These are phyloP conservation scores for Prionailurus viverrinus DNA, from an alignment of 2,113 vertebrate species.

Conservation along the genomic window DNA sequence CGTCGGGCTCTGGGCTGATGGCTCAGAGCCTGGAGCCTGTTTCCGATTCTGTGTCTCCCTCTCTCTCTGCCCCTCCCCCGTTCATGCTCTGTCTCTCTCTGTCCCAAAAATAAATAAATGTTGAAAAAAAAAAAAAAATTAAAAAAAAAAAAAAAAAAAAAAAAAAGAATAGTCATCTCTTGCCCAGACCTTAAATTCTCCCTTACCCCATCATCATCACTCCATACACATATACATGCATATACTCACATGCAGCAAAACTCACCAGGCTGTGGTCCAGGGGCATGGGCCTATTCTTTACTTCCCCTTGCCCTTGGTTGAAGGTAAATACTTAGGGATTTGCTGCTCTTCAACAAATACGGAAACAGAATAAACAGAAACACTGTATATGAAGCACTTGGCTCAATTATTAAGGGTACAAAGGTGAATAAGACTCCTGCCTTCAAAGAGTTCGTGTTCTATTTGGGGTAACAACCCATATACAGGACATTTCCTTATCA, in stretches of 20 bases:
- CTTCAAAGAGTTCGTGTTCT: conserved; percentile 19
- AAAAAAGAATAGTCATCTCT: background rate
- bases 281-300: background rate
- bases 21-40: too few relatives aligned
- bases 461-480: background rate
- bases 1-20: too few relatives aligned
- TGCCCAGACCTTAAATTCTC: background rate
- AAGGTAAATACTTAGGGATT: conserved; percentile 44
- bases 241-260: background rate
- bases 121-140: too few relatives aligned
- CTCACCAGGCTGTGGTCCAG: background rate
- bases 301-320: background rate
- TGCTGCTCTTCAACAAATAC: conserved; percentile 21
- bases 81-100: too few relatives aligned
- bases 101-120: too few relatives aligned
- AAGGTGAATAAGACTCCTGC: background rate
- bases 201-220: background rate
- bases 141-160: too few relatives aligned
- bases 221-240: background rate
- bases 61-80: too few relatives aligned
- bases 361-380: background rate
- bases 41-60: too few relatives aligned
- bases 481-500: background rate
- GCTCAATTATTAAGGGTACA: background rate
- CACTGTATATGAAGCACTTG: background rate